Conservation (phyloP, 2,888 invertebrate species). For the Dryomyza anilis region DNA sequence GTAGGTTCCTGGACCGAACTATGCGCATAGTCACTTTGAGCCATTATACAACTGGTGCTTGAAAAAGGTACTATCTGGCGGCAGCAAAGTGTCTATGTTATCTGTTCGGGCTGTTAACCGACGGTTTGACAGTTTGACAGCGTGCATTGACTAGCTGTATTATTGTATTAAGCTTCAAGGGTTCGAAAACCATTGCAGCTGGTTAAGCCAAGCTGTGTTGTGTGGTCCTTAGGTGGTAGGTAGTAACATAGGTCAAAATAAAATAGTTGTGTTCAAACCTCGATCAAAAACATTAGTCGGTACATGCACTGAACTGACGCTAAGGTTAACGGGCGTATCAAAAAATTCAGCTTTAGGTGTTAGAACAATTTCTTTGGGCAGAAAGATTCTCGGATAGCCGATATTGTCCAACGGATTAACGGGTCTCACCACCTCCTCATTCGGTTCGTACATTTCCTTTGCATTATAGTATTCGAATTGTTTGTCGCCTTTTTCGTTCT, state of each 20-base stretch:
- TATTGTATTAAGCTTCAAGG: background rate
- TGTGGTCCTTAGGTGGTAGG: no score
- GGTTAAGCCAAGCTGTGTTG: no score
- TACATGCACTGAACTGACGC: constrained; percentile 88
- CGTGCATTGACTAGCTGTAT: constrained; percentile 9
- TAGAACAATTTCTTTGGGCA: constrained; percentile 69
- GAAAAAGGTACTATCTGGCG: constrained; percentile 34
- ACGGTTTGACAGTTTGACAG: background rate
- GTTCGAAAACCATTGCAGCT: background rate
- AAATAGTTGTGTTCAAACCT: constrained; percentile 71
- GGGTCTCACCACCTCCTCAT: constrained; percentile 63
- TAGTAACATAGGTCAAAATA: no score
- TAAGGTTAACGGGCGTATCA: constrained; percentile 76
- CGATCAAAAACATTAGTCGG: constrained; percentile 94
- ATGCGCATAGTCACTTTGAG: constrained; percentile 39
- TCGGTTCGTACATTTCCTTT: constrained; percentile 71
- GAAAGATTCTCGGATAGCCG: constrained; percentile 65
- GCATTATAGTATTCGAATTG: constrained; percentile 74
- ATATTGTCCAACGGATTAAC: constrained; percentile 65
- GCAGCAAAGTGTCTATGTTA: constrained; percentile 38
- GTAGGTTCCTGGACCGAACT: constrained; percentile 34
- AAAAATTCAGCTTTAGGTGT: constrained; percentile 78
- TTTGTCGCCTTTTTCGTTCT: constrained; percentile 64
- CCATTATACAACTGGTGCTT: constrained; percentile 17
- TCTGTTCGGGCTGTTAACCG: constrained; percentile 32